A percentile compares a stretch with the other conserved stretches of the same genome.
Conservation (phyloP, 2,797 vertebrate genomes). For the Brachyrhaphis roseni region DNA sequence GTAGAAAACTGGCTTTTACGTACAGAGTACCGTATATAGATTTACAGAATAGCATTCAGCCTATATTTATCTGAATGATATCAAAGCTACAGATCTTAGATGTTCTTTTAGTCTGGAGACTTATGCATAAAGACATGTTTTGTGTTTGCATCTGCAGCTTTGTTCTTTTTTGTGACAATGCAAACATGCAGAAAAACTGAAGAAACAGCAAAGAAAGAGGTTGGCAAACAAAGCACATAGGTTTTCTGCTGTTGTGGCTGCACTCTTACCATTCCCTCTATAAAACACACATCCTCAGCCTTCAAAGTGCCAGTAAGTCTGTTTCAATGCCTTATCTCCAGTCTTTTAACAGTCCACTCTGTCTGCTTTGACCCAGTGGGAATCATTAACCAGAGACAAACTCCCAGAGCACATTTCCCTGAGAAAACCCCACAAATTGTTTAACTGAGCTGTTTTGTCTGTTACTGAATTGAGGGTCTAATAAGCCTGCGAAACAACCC, state of each 20-base stretch:
- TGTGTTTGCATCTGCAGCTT: background rate
- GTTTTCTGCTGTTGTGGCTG: background rate
- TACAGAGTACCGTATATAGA: slow-evolving; percentile 46
- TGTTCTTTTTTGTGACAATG: background rate
- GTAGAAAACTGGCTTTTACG: slow-evolving; percentile 50
- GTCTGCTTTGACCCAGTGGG: slow-evolving; percentile 59
- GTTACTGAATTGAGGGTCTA: slow-evolving; percentile 37
- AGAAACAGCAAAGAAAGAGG: slow-evolving; percentile 11
- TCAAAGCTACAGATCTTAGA: slow-evolving; percentile 20
- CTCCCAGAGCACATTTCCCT: slow-evolving; percentile 51
- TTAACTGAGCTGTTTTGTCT: slow-evolving; percentile 32
- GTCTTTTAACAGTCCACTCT: slow-evolving; percentile 54
- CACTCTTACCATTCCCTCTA: slow-evolving; percentile 2
- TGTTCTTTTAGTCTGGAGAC: slow-evolving; percentile 1
- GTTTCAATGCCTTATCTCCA: slow-evolving; percentile 64
- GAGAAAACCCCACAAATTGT: slow-evolving; percentile 54
- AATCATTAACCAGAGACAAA: slow-evolving; percentile 71
- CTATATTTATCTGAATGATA: slow-evolving; percentile 23
- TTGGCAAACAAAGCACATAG: background rate
- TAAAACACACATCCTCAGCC: slow-evolving; percentile 17
- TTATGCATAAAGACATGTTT: background rate
- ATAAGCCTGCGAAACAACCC: slow-evolving; percentile 41
- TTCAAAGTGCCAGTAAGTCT: slow-evolving; percentile 61
- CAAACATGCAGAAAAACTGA: slow-evolving; percentile 8
- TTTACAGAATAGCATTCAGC: slow-evolving; percentile 35